Evolutionary conservation across 2,113 vertebrate genomes (phyloP).

Genomic region (Calypte anna): DNA sequence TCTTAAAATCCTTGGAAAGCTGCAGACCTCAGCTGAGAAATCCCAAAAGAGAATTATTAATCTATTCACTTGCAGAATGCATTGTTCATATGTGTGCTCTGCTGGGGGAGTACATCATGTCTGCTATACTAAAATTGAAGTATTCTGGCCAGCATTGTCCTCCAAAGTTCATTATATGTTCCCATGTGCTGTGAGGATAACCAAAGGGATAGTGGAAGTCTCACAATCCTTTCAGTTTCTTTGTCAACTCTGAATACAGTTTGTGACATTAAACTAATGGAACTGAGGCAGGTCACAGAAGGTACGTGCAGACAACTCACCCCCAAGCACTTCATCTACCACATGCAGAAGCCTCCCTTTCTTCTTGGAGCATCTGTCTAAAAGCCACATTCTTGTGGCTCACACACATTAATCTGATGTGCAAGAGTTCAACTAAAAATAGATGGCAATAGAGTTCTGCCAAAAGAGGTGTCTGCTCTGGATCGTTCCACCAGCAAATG

Average conservation of each 20-base stretch:
- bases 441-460: background rate
- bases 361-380: background rate
- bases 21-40: background rate
- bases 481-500: background rate
- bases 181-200: background rate
- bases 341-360: background rate
- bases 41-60: background rate
- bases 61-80: background rate
- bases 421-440: conserved; percentile 16
- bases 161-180: background rate
- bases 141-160: background rate
- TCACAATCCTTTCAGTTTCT: background rate
- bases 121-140: background rate
- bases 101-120: background rate
- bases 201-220: background rate
- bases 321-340: background rate
- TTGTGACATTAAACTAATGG: background rate
- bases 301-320: background rate
- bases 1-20: background rate
- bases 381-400: background rate
- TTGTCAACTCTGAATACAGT: background rate
- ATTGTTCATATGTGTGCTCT: background rate
- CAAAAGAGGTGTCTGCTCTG: conserved; percentile 2
- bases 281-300: background rate
- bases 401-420: background rate